Base-by-base conservation (phyloP, 2,797 vertebrate species). In the Leucoraja ocellata region DNA sequence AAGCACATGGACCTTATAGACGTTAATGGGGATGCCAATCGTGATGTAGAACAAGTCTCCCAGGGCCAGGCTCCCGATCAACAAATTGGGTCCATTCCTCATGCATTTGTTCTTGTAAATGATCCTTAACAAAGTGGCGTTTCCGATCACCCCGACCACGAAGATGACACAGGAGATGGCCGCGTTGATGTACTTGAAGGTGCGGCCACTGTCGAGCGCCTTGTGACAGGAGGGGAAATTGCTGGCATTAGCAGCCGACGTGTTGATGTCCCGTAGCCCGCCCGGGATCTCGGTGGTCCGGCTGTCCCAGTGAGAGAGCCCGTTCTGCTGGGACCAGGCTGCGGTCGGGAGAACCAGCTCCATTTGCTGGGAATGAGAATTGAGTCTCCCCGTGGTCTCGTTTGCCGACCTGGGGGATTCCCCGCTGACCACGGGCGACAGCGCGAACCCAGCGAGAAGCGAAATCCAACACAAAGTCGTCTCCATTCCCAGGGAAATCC, bases 41-140 rank as follows among this genome's bases (percentile, higher is more conserved):
- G 97, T 96, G 93, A 99, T 99, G 95, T 99, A 99, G 95, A 99
- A 98, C 58, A 99, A 98, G 96, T 99, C 99, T 81, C 99, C 99
- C 18, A 99, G 96, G 0, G 99, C 99, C 95, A 99, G 96, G 93
- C 99, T 99, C 95, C 98, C 98, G 94, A 99, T 99, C 94, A 99
- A 97, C 0, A 98, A 98, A 0, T 99, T 99, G 5, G 99, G 99
- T 93, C 99, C 99, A 4, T 99, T 99, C 96, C 99, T 97, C 99
- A 99, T 99, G 93, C 98, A 99, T 96, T 99, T 99, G 96, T 99
- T 98, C 96, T 99, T 97, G 96, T 98, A 99, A 96, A 99, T 99
- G 96, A 99, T 99, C 97, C 97, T 97, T 94, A 99, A 96, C 94
- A 99, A 97, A 63, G 99, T 98, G 94, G 97, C 97, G 68, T 99